phyloP scores from a whole-genome alignment of 2,888 invertebrate species.

The Opisthograptis luteolata region DNA sequence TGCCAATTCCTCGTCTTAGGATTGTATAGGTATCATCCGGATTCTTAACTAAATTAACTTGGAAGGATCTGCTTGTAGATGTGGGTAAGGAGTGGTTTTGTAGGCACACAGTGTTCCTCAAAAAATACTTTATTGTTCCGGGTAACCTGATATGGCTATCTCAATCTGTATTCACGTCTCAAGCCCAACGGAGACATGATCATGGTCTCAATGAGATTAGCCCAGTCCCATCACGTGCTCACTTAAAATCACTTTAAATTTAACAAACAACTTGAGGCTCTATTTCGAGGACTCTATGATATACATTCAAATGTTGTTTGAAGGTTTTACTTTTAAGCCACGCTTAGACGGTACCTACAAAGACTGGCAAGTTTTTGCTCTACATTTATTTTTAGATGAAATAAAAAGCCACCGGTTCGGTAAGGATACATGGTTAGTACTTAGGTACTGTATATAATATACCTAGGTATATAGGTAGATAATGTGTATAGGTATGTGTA shows the following conservation, averaged over 20 bases:
- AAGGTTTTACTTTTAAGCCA: neutral
- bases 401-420: constrained; percentile 27
- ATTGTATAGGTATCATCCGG: no score
- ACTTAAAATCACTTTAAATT: constrained; percentile 25
- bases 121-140: constrained; percentile 11
- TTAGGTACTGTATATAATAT: neutral
- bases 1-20: no score
- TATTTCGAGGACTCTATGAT: constrained; percentile 20
- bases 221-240: constrained; percentile 29
- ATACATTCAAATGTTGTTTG: neutral
- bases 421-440: constrained; percentile 23
- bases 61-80: no score
- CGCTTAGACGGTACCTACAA: constrained; percentile 12
- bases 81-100: no score
- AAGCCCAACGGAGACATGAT: constrained; percentile 20
- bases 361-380: constrained; percentile 32
- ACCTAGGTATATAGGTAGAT: neutral
- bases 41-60: no score
- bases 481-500: no score
- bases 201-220: constrained; percentile 14
- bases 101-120: no score
- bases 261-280: constrained; percentile 14
- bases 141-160: constrained; percentile 15
- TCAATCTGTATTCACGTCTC: constrained; percentile 30
- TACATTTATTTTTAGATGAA: constrained; percentile 32